Base-by-base conservation (phyloP, 2,797 vertebrate genomes). In the Benthosema pterotum region DNA sequence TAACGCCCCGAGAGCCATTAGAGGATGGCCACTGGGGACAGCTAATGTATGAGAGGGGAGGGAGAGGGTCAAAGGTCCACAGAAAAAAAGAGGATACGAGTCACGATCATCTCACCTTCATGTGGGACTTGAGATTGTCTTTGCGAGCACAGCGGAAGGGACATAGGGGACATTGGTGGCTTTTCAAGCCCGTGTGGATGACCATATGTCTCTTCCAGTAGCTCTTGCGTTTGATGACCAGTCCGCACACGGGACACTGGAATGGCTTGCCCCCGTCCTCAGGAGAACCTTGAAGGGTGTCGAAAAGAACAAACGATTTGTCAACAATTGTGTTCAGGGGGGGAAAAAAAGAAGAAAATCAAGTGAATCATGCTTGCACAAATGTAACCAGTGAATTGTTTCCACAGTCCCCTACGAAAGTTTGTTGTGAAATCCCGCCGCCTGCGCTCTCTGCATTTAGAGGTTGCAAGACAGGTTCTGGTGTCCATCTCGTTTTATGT, bases 121-220 rank as follows among this genome's bases (percentile, higher is more conserved):
- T 99, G 89, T 99, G 98, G 85, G 97, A 99, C 93, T 99, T 99
- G 80, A 99, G 97, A 98, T 99, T 99, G 96, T 99, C 98, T 97
- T 99, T 99, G 93, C 98, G 97, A 89, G 97, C 98, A 84, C 98
- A 99, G 72, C 98, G 96, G 89, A 99, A 99, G 15, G 98, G 97
- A 88, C 97, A 99, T 79, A 99, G 88, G 0, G 97, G 97, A 88
- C 98, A 99, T 90, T 99, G 97, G 88, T 99, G 98, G 88, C 98
- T 99, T 94, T 99, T 99, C 87, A 99, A 91, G 86, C 98, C 98
- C 16, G 98, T 99, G 90, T 99, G 98, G 87, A 99, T 99, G 90
- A 99, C 98, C 98, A 99, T 99, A 88, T 99, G 98, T 83, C 98
- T 93, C 89, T 99, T 99, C 98, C 98, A 99, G 91, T 99, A 99